phyloP scores from a whole-genome alignment of 2,113 vertebrate species.

The Protobothrops mucrosquamatus region DNA sequence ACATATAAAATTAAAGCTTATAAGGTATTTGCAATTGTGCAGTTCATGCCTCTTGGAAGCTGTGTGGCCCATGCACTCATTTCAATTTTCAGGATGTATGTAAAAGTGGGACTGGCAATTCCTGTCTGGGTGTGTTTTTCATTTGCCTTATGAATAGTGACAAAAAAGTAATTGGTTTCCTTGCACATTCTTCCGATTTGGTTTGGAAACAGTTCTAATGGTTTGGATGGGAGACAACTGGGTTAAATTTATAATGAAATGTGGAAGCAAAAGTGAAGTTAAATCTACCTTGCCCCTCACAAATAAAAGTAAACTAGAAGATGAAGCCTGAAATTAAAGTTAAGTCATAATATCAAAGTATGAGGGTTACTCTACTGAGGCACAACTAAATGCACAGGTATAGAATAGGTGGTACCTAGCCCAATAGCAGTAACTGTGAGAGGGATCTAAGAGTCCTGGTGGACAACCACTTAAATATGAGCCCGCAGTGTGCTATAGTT shows the following conservation, averaged over 20 bases:
- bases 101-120: background rate
- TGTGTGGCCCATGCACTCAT: constrained; percentile 30
- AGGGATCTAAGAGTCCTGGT: background rate
- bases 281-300: background rate
- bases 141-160: constrained; percentile 24
- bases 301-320: background rate
- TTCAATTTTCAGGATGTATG: constrained; percentile 15
- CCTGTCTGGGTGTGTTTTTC: background rate
- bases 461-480: background rate
- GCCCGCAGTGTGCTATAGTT: background rate
- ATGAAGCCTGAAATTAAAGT: constrained; percentile 39
- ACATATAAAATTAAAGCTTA: constrained; percentile 38
- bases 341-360: constrained; percentile 3
- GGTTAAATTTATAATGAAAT: constrained; percentile 19
- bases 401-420: background rate
- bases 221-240: background rate
- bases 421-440: background rate
- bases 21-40: constrained; percentile 22
- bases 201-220: constrained; percentile 29
- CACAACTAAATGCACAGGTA: background rate
- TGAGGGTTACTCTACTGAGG: background rate
- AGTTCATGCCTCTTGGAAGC: constrained; percentile 30
- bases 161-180: constrained; percentile 34
- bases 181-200: constrained; percentile 18
- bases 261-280: background rate